Base-by-base conservation (phyloP, 2,113 vertebrate species). In the Brachyhypopomus occidentalis region DNA sequence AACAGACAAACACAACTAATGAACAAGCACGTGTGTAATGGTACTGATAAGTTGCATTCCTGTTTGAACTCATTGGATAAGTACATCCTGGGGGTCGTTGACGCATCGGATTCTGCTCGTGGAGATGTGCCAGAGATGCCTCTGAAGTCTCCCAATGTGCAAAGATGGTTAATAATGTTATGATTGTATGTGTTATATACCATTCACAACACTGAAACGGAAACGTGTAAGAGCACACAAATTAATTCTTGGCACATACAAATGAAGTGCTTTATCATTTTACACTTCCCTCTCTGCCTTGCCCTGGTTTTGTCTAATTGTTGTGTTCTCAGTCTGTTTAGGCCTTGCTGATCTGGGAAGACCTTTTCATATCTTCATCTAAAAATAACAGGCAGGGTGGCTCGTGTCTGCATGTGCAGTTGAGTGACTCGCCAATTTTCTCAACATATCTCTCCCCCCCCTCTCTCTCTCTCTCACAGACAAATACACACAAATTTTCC, bases 351-450 rank as follows among this genome's bases (percentile, higher is more conserved):
- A 82, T 71, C 58, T 77, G 75, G 22, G n/a, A 77, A 62, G 75
- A 83, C 22, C 19, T 82, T 5, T 1, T 59, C 34, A 71, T 59
- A 59, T 34, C 64, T 80, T 56, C 79, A 52, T 80, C 79, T 80
- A 73, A 64, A 80, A 72, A 72, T 74, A 72, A 63, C 72, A n/a
- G 4, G 30, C 27, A 55, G 56, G 52, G 58, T 23, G 20, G 23
- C 66, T 34, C 12, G 38, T 12, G 63, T 25, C 19, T 45, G 20
- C 34, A n/a, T 56, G 30, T 48, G 17, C 63, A 69, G 20, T 69
- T 34, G 16, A 48, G 52, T 69, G 76, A 69, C 17, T 23, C 62
- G 9, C 62, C 75, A 64, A 30, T 78, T 56, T 69, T 16, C 62
- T 52, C 45, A 67, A 25, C 25, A 63, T 56, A 17, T 23, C 38